A percentile compares a stretch with the other conserved stretches of the same genome.
phyloP scores from a whole-genome alignment of 1,140 invertebrate genomes.

The Pomacea maculata region DNA sequence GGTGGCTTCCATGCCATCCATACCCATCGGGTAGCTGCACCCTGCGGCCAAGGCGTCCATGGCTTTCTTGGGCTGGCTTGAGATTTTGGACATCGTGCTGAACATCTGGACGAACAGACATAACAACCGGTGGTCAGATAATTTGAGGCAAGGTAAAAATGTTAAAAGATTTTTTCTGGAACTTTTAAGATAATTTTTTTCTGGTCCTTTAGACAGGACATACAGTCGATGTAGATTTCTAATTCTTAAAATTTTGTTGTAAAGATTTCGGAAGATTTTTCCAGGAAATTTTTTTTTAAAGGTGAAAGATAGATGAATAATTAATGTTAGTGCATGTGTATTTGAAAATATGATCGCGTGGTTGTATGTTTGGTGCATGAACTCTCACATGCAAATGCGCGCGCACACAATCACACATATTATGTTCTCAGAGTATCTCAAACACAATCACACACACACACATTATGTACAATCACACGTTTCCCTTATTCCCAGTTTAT shows the following conservation, averaged over 20 bases:
- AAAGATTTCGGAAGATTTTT: neutral
- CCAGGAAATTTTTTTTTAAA: neutral
- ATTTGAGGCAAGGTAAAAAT: neutral
- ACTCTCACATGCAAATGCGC: too few relatives aligned
- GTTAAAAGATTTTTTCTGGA: neutral
- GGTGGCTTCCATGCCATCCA: neutral
- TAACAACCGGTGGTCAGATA: neutral
- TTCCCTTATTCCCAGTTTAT: neutral
- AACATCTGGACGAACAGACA: too few relatives aligned
- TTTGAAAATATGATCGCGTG: too few relatives aligned
- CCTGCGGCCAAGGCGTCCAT: neutral
- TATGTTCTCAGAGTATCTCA: too few relatives aligned
- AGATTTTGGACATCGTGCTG: neutral
- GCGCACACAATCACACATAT: too few relatives aligned
- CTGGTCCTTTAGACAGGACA: neutral
- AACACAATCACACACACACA: neutral
- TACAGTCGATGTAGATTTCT: neutral
- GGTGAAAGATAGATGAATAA: too few relatives aligned
- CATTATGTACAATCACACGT: neutral
- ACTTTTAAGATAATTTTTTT: neutral
- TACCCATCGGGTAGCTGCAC: conserved; percentile 10
- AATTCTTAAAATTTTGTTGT: neutral
- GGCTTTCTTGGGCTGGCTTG: neutral
- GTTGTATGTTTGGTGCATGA: too few relatives aligned
- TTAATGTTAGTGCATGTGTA: too few relatives aligned